Evolutionary conservation across 1,140 invertebrate genomes (phyloP), one percentile per base, ranked within the genome.

Genomic region (Wiebesia pumilae): DNA sequence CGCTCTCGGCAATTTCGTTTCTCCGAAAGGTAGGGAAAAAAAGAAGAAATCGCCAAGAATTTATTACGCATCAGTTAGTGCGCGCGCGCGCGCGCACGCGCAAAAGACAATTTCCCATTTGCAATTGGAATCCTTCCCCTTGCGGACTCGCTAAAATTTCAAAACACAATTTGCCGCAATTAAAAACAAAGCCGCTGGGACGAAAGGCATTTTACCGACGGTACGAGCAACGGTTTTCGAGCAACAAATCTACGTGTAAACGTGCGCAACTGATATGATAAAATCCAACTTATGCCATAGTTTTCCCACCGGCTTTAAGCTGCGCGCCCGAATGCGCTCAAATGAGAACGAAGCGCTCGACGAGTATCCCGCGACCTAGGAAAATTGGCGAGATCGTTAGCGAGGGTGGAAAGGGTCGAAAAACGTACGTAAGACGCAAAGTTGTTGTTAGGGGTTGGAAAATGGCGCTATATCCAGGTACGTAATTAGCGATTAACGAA

Each of bases 401-500:
- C 30, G 27, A 27, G 27, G 58, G 3, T 4, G 58, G 58, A 2
- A 27, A 62, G 58, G 58, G 58, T 62, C 24, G 58, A 62, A 62
- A 62, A 62, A 62, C 21, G 58, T 27, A 54, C 6, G 16, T 54
- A 65, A 80, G 33, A 80, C 21, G 30, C 1, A 80, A 78, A 62
- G 43, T 81, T n/a, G n/a, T 47, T 43, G 38, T 62, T 16, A 62
- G 40, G 33, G 27, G 62, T 10, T 43, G n/a, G 30, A 38, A 43
- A 65, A 67, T 81, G 16, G 24, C 67, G 27, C 51, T 71, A 35
- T 35, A 67, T 51, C 75, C 30, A 51, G 38, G 62, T 24, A 21
- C 40, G 65, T 73, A 71, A 82, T 79, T 84, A 35, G 62, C 75
- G 80, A 81, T 81, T 81, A 62, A 81, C 58, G 33, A 69, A 6